Conservation (phyloP, 1,140 invertebrate species). For the Littorina saxatilis region DNA sequence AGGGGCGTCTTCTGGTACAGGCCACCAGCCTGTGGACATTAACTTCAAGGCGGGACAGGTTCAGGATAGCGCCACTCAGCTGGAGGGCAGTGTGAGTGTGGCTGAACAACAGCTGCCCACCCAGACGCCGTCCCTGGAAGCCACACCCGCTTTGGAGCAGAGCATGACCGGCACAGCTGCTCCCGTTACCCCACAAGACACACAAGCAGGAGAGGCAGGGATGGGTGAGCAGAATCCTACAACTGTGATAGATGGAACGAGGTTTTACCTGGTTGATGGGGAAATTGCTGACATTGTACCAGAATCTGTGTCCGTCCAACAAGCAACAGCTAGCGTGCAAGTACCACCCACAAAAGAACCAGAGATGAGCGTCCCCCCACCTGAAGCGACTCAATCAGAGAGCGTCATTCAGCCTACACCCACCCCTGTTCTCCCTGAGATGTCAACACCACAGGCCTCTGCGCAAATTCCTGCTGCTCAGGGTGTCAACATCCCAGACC, state of each 20-base stretch:
- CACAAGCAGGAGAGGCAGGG: neutral
- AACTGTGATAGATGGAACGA: conserved; percentile 53
- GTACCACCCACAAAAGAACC: neutral
- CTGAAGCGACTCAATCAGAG: neutral
- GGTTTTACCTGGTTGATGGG: conserved; percentile 41
- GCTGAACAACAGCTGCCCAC: neutral
- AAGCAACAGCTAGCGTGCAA: neutral
- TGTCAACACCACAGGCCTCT: conserved; percentile 21
- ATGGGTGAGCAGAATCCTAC: conserved; percentile 11
- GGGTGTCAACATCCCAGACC: conserved; percentile 13
- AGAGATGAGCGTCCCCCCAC: conserved; percentile 4
- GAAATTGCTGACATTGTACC: conserved; percentile 22
- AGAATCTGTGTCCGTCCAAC: neutral
- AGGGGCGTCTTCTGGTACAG: neutral
- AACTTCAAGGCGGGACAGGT: neutral
- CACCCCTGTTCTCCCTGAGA: neutral
- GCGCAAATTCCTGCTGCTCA: conserved; percentile 29
- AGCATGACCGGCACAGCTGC: neutral
- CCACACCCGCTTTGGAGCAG: neutral
- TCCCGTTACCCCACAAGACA: neutral
- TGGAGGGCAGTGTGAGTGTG: conserved; percentile 16
- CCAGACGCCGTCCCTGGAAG: conserved; percentile 13
- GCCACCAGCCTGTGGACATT: conserved; percentile 27
- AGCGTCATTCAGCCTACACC: conserved; percentile 12
- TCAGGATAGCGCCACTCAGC: neutral